Evolutionary conservation across 2,888 invertebrate species (phyloP).

Genomic region (Hyalella azteca): DNA sequence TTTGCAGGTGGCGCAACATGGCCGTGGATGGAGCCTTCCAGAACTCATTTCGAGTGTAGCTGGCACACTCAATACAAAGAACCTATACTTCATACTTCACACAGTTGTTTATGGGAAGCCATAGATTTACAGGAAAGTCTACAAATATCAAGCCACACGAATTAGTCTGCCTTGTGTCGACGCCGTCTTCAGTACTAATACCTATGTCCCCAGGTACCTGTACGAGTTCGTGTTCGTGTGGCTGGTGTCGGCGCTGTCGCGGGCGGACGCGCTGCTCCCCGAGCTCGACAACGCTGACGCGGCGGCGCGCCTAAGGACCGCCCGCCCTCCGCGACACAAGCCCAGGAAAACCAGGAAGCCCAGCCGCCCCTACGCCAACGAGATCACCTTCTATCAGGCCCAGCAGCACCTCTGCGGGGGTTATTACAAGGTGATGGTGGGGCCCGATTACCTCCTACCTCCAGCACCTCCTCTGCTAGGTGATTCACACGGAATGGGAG

Average conservation of each 20-base stretch:
- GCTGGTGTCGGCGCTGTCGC: slow-evolving; percentile 85
- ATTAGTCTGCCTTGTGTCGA: too few species aligned
- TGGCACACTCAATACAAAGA: too few species aligned
- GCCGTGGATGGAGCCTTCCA: too few species aligned
- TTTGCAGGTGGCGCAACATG: too few species aligned
- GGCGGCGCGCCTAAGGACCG: slow-evolving; percentile 55
- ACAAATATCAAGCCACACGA: too few species aligned
- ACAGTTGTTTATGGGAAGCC: too few species aligned
- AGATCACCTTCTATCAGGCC: slow-evolving; percentile 88
- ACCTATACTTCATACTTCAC: too few species aligned
- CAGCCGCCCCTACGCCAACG: slow-evolving; percentile 76
- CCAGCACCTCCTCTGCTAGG: too few species aligned
- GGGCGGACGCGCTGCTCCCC: slow-evolving; percentile 83
- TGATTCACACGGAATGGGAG: too few species aligned
- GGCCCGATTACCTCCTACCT: too few species aligned
- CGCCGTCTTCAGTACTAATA: slow-evolving; percentile 5
- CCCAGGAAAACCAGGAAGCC: slow-evolving; percentile 66
- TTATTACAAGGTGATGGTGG: slow-evolving; percentile 85
- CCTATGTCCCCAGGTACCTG: slow-evolving; percentile 73
- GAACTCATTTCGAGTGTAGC: too few species aligned
- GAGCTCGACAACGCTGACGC: slow-evolving; percentile 73
- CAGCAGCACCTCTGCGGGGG: slow-evolving; percentile 94
- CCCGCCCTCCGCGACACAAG: slow-evolving; percentile 63
- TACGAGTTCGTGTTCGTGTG: slow-evolving; percentile 94
- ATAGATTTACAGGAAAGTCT: too few species aligned